Base-by-base conservation (phyloP, 1,140 invertebrate species). In the Apis cerana region DNA sequence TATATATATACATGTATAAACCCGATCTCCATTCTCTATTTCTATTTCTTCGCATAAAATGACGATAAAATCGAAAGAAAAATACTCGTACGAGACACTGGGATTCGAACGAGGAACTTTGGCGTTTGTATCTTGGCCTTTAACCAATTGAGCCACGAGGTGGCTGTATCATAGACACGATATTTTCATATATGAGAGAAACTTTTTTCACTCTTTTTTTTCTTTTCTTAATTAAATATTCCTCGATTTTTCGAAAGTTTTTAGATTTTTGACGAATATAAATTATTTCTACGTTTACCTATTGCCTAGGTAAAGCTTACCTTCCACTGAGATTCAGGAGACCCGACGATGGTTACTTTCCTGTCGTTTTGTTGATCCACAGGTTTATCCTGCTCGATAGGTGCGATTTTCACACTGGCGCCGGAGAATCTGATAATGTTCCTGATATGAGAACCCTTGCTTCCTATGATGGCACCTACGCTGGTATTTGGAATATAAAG, bases 401-500 rank as follows among this genome's bases (percentile, higher is more conserved):
- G 97, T 9, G 98, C 97, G 83, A 99, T 98, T 93, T 99, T 99
- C 1, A 99, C 98, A 77, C 97, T 98, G 68, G 98, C 98, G 83
- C 98, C 98, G 85, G 98, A 99, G 93, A 99, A 98, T 90, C 98
- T 96, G 90, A 99, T 99, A 85, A 99, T 99, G 92, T 99, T 99
- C 84, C 98, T 97, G 87, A 99, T 99, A 93, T 99, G 97, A 4
- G 97, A 97, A 50, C 99, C 99, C 91, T 98, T 99, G 19, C 98
- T 99, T 75, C 99, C 99, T 89, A 99, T 99, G 67, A 99, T 98
- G 69, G 98, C 98, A 65, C 99, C 99, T 27, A 99, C 98, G 72
- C 98, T 98, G 91, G 97, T 98, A 92, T 99, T 99, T 52, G 99
- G 99, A 94, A 99, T 99, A 95, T 99, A 99, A 76, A 99, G 95